Evolutionary conservation across 92 coral and sea anemone species (phyloP).

Genomic region (Zoanthus sansibaricus): DNA sequence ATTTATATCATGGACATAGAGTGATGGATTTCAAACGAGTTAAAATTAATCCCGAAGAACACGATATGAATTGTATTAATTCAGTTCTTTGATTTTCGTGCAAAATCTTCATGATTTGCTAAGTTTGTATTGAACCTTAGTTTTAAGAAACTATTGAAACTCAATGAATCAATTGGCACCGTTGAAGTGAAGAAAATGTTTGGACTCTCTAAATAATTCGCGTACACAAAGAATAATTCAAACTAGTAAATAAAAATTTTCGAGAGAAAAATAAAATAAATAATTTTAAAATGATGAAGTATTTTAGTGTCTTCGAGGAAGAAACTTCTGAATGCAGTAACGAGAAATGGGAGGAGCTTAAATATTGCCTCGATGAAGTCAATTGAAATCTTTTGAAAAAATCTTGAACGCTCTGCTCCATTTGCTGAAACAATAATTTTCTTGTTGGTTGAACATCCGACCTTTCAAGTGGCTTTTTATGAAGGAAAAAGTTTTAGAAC

Average conservation of each 20-base stretch:
- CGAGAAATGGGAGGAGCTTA: neutral
- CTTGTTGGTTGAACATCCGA: neutral
- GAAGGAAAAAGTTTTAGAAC: neutral
- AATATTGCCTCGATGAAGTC: neutral
- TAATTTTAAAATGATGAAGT: neutral
- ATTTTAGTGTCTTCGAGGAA: neutral
- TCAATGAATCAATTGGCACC: neutral
- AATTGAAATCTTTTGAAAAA: neutral
- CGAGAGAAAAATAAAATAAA: neutral
- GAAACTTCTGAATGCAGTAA: neutral
- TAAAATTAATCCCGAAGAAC: neutral
- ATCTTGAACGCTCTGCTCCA: neutral
- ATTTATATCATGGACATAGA: neutral
- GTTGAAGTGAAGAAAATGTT: neutral
- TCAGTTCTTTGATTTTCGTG: neutral
- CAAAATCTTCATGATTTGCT: neutral
- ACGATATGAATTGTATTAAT: neutral
- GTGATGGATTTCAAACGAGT: constrained; percentile 39
- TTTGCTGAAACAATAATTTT: neutral
- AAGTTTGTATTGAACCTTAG: neutral
- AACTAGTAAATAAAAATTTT: neutral
- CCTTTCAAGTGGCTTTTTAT: neutral
- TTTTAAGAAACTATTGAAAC: neutral
- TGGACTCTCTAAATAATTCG: neutral
- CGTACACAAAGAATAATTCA: neutral